phyloP scores from a whole-genome alignment of 2,797 vertebrate species.

The Protosalanx chinensis region DNA sequence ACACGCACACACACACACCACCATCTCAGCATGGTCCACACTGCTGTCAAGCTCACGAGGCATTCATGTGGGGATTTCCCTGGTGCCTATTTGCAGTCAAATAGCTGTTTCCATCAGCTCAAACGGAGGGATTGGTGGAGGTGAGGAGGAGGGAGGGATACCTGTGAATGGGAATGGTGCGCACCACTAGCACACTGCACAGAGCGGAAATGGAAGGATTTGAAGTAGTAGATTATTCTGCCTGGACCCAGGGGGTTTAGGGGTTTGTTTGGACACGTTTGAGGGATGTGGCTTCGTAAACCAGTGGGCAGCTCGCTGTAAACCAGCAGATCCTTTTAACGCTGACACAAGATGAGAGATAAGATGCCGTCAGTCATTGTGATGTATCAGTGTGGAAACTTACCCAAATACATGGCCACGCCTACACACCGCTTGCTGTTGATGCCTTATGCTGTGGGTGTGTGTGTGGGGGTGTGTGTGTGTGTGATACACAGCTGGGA shows the following conservation, averaged over 20 bases:
- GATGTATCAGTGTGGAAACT: background rate
- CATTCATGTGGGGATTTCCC: conserved; percentile 37
- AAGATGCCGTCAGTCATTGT: no score
- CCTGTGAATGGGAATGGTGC: no score
- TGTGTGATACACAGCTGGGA: conserved; percentile 62
- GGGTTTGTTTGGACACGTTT: no score
- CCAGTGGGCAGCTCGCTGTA: no score
- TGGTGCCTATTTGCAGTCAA: conserved; percentile 27
- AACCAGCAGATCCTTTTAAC: no score
- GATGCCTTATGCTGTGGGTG: conserved; percentile 59
- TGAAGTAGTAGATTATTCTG: no score
- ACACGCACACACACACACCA: conserved; percentile 12
- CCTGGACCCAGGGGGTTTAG: no score
- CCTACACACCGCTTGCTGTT: conserved; percentile 30
- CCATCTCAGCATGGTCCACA: background rate
- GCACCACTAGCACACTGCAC: no score
- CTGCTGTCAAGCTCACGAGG: conserved; percentile 22
- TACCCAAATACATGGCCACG: conserved; percentile 16
- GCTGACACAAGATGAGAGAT: no score
- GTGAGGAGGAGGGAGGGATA: conserved; percentile 29
- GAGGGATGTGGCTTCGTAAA: no score
- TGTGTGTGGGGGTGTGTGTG: conserved; percentile 52
- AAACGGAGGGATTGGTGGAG: conserved; percentile 23
- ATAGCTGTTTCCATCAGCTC: conserved; percentile 38
- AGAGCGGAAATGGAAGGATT: no score